Base-by-base conservation (phyloP, 2,888 invertebrate species). In the Tinea trinotella region DNA sequence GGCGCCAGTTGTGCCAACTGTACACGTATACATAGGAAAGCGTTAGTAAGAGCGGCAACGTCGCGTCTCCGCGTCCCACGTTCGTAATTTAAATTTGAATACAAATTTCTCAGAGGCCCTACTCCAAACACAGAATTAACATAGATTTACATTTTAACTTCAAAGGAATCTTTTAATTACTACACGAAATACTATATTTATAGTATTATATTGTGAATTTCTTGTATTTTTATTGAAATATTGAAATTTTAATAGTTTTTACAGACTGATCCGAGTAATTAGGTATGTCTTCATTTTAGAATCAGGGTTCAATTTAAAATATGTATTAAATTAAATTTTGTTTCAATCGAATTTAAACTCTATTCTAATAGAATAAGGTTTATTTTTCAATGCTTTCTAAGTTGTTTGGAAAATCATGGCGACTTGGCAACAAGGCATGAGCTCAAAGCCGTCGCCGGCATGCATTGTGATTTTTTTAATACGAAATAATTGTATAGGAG, bases 1-100 rank as follows among this genome's bases (percentile, higher is more conserved):
- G 82, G 84, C 81, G 85, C 81, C 84, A 84, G 84, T 85, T 83
- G 84, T 82, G 77, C 75, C 76, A 73, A 76, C 81, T 34, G 54
- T 35, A 83, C 81, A 82, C 81, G 76, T 81, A 84, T 82, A 84
- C 80, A 84, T 82, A 84, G 74, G 67, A 69, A 66, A 71, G 71
- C 74, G 67, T 50, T 24, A 2, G 24, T 50, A 24, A 13, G 13
- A 6, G 66, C 75, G 84, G 83, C 84, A 84, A 84, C 85, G 76
- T 75, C 77, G 84, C 85, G 55, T 55, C 62, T 70, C 66, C 36
- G 13, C 17, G 50, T 50, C 24, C 50, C 48, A 48, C 6, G 3
- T 40, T 40, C n/a, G n/a, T n/a, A n/a, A n/a, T n/a, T n/a, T n/a
- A n/a, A n/a, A n/a, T n/a, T n/a, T 12, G 13, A 40, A 40, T 40